Conservation (phyloP, 2,888 invertebrate species). For the Galeruca laticollis region DNA sequence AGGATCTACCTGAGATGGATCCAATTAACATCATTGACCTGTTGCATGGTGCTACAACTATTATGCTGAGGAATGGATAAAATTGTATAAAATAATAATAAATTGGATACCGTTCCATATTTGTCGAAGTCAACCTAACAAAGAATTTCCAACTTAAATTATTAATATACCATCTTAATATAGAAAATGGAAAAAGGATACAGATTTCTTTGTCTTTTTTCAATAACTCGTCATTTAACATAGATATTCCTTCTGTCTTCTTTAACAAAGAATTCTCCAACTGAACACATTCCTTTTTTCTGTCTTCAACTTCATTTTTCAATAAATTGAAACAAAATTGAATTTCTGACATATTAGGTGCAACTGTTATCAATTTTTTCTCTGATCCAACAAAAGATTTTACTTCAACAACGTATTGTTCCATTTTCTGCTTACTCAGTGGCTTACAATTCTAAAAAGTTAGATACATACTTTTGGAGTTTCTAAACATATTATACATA, state of each 20-base stretch:
- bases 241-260: slow-evolving; percentile 26
- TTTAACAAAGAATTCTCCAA: slow-evolving; percentile 27
- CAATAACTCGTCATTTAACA: slow-evolving; percentile 23
- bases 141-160: too few relatives aligned
- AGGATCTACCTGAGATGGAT: too few relatives aligned
- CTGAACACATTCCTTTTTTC: slow-evolving; percentile 33
- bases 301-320: slow-evolving; percentile 49
- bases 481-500: not conserved
- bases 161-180: too few relatives aligned
- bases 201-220: slow-evolving; percentile 42
- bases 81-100: too few relatives aligned
- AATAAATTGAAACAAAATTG: slow-evolving; percentile 62
- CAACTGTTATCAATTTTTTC: slow-evolving; percentile 51
- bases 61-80: too few relatives aligned
- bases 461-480: not conserved
- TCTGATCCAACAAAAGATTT: slow-evolving; percentile 37
- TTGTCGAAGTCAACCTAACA: too few relatives aligned
- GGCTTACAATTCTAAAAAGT: slow-evolving; percentile 27
- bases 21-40: too few relatives aligned
- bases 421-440: slow-evolving; percentile 32
- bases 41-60: too few relatives aligned
- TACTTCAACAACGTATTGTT: slow-evolving; percentile 53
- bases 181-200: slow-evolving; percentile 40
- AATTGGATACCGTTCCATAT: too few relatives aligned
- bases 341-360: slow-evolving; percentile 59